These are phyloP conservation scores for Iselma pallidipennis DNA, from an alignment of 2,888 invertebrate species.

Conservation along the genomic window DNA sequence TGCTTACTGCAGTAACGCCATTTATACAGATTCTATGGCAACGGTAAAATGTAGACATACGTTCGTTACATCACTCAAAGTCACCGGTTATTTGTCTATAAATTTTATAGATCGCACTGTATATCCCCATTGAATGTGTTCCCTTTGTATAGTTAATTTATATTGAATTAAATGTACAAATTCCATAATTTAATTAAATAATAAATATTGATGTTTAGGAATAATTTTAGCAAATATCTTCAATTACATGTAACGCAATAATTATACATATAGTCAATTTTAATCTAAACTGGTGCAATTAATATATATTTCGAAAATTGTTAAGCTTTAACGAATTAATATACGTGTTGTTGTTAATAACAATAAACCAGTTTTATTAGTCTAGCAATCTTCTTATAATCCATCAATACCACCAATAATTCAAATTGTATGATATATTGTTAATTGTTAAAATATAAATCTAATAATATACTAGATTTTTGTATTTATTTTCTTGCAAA, in stretches of 20 bases:
- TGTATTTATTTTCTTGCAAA: neutral
- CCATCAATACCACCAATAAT: slow-evolving; percentile 1
- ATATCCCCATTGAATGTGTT: neutral
- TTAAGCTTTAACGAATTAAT: slow-evolving; percentile 19
- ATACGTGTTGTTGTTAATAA: slow-evolving; percentile 4
- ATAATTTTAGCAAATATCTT: neutral
- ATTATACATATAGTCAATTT: slow-evolving; percentile 24
- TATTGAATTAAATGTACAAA: neutral
- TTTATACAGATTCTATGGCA: too few species aligned
- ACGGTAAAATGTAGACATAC: too few species aligned
- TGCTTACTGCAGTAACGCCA: too few species aligned
- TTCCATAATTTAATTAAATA: neutral
- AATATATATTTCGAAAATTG: slow-evolving; percentile 13
- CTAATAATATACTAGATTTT: neutral
- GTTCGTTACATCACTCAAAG: too few species aligned
- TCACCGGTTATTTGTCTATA: too few species aligned
- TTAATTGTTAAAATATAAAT: slow-evolving; percentile 18
- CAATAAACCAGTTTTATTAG: too few species aligned
- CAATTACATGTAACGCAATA: slow-evolving; percentile 16
- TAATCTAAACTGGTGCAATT: slow-evolving; percentile 19
- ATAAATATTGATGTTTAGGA: neutral
- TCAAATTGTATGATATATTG: slow-evolving; percentile 24
- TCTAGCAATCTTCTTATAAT: neutral
- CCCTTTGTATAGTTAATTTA: neutral
- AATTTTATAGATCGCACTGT: too few species aligned